phyloP scores from a whole-genome alignment of 2,888 invertebrate species.

The Trypoxylon attenuatum region DNA sequence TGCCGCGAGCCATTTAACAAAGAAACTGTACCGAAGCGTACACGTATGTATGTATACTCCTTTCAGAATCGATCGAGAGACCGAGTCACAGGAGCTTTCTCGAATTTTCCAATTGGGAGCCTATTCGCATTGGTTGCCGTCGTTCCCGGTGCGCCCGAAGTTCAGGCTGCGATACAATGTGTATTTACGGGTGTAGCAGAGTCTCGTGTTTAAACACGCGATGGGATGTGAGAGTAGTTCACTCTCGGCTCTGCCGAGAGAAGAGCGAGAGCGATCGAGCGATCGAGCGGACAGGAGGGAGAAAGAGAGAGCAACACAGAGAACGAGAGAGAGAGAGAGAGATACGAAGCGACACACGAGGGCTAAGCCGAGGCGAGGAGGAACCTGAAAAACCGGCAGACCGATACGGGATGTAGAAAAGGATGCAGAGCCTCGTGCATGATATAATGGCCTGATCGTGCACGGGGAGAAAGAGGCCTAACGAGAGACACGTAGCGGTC shows the following conservation, averaged over 20 bases:
- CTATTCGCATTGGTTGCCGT: not conserved
- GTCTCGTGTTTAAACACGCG: conserved; percentile 35
- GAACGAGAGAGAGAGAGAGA: not conserved
- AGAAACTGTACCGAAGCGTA: no score
- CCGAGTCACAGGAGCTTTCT: not conserved
- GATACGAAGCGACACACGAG: conserved; percentile 12
- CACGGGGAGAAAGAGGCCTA: not conserved
- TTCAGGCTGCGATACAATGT: not conserved
- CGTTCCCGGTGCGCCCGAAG: not conserved
- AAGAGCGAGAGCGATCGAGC: no score
- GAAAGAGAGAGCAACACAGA: not conserved
- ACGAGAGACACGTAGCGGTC: not conserved
- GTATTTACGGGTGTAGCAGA: not conserved
- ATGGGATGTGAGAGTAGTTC: conserved; percentile 2
- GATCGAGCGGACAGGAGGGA: not conserved
- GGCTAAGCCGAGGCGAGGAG: not conserved
- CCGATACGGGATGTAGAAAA: not conserved
- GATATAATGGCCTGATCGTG: not conserved
- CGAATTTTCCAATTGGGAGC: not conserved
- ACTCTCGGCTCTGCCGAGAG: not conserved
- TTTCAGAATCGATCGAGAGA: not conserved
- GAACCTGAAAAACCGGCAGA: not conserved
- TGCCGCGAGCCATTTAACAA: no score
- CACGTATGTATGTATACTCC: no score
- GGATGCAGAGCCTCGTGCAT: not conserved